A percentile compares a stretch with the other conserved stretches of the same genome.
These are phyloP conservation scores for Campopleginae sp. DNA, from an alignment of 2,888 invertebrate genomes.

Conservation along the genomic window DNA sequence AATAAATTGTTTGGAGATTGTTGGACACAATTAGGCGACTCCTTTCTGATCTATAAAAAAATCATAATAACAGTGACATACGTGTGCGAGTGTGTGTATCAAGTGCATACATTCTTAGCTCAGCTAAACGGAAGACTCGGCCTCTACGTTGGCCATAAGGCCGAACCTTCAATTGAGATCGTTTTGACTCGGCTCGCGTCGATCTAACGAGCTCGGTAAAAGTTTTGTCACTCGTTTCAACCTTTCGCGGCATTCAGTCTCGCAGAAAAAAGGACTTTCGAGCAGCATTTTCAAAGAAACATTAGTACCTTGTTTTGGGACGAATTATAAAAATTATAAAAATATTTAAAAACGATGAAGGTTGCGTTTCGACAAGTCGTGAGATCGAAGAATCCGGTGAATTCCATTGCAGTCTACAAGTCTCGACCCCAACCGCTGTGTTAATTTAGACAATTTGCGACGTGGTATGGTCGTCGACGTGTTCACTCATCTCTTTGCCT, in stretches of 20 bases:
- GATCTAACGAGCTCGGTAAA: slow-evolving; percentile 70
- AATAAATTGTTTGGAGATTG: slow-evolving; percentile 44
- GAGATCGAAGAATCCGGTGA: slow-evolving; percentile 23
- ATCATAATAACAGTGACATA: slow-evolving; percentile 17
- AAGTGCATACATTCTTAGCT: slow-evolving; percentile 25
- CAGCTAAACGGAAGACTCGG: slow-evolving; percentile 66
- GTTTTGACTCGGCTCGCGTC: slow-evolving; percentile 72
- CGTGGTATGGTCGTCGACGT: slow-evolving; percentile 69
- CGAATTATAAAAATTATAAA: neutral
- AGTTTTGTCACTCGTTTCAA: slow-evolving; percentile 66
- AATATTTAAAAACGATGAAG: slow-evolving; percentile 34
- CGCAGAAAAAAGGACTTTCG: neutral
- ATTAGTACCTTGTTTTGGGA: neutral
- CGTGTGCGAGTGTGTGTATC: slow-evolving; percentile 33
- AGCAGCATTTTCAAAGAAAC: neutral
- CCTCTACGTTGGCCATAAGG: slow-evolving; percentile 64
- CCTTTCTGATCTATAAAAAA: slow-evolving; percentile 24
- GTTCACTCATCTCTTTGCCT: slow-evolving; percentile 50
- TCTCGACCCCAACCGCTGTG: slow-evolving; percentile 77
- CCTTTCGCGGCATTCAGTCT: neutral
- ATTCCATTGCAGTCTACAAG: slow-evolving; percentile 61
- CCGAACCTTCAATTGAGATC: slow-evolving; percentile 74
- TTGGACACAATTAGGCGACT: slow-evolving; percentile 5
- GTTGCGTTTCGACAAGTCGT: slow-evolving; percentile 59
- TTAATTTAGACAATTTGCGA: slow-evolving; percentile 82